Conservation (phyloP, 1,140 invertebrate species). For the Arctopsyche grandis region DNA sequence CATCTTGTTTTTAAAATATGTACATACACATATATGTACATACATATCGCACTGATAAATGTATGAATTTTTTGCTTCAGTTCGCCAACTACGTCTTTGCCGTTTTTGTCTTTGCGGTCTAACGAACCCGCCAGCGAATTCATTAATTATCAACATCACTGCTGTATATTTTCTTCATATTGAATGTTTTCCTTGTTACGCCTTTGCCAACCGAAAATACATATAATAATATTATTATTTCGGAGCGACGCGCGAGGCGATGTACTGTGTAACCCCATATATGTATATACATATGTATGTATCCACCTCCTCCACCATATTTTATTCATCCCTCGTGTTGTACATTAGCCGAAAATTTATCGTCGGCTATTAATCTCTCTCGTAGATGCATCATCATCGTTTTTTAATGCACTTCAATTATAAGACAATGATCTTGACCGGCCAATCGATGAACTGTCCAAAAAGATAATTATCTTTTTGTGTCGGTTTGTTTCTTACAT, state of each 20-base stretch:
- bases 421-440: not conserved
- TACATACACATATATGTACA: too few relatives aligned
- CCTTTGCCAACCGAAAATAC: not conserved
- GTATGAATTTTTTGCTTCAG: not conserved
- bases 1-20: too few relatives aligned
- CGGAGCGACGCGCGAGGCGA: too few relatives aligned
- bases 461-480: too few relatives aligned
- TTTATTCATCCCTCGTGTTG: constrained; percentile 14
- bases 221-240: too few relatives aligned
- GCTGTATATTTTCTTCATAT: constrained; percentile 12
- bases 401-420: constrained; percentile 14
- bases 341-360: not conserved
- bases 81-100: not conserved
- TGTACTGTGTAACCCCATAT: too few relatives aligned
- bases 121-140: not conserved
- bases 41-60: not conserved
- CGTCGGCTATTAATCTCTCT: not conserved
- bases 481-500: too few relatives aligned
- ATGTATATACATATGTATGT: too few relatives aligned
- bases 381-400: not conserved
- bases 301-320: not conserved
- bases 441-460: too few relatives aligned
- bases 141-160: constrained; percentile 5
- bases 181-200: not conserved
- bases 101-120: not conserved